phyloP scores from a whole-genome alignment of 2,888 invertebrate genomes.

The Yponomeuta plumbellus region DNA sequence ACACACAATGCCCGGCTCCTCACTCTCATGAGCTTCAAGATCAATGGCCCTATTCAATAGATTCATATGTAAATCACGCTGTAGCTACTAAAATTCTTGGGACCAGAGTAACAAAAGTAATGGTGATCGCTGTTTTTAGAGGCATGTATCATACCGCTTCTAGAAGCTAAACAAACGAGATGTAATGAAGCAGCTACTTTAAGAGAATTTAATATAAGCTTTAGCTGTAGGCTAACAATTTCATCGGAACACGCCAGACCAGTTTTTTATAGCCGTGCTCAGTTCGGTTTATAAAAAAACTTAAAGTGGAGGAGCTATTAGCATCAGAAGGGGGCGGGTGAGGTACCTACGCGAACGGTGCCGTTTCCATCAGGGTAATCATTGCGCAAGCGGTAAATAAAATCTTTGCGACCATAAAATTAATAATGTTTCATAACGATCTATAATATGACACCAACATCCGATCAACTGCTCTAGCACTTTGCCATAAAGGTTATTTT shows the following conservation, averaged over 20 bases:
- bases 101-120: too few species aligned
- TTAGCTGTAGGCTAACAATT: neutral
- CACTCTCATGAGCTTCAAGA: conserved; percentile 6
- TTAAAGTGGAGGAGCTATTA: conserved; percentile 23
- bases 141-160: too few species aligned
- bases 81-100: neutral
- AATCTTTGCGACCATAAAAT: conserved; percentile 48
- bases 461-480: neutral
- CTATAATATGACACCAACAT: conserved; percentile 25
- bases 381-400: conserved; percentile 59
- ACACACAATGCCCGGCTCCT: conserved; percentile 12
- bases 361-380: conserved; percentile 36
- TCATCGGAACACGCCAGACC: conserved; percentile 1
- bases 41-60: conserved; percentile 5
- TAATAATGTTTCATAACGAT: conserved; percentile 55
- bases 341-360: conserved; percentile 25
- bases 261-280: neutral
- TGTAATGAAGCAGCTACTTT: neutral
- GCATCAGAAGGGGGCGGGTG: conserved; percentile 13
- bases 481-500: neutral
- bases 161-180: too few species aligned
- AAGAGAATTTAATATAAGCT: neutral
- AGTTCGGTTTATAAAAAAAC: conserved; percentile 25
- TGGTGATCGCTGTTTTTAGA: too few species aligned
- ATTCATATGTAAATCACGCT: neutral